Conservation (phyloP, 1,140 invertebrate species). For the Stegodyphus mimosarum region DNA sequence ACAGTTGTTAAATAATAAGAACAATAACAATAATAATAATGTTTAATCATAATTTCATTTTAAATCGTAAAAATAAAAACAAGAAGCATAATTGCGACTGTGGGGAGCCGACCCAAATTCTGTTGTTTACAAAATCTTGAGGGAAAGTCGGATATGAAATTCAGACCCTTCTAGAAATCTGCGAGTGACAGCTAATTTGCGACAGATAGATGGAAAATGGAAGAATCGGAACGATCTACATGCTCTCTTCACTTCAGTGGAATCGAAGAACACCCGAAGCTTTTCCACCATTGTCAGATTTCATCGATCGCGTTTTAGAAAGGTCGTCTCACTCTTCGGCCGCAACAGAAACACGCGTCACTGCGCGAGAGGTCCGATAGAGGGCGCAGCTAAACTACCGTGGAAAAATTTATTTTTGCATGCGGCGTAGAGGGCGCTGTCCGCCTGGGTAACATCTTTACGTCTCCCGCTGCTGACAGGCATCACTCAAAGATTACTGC, state of each 20-base stretch:
- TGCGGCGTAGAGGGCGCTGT: slow-evolving; percentile 58
- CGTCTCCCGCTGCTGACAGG: slow-evolving; percentile 59
- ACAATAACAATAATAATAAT: no score
- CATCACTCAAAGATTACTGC: slow-evolving; percentile 61
- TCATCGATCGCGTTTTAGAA: slow-evolving; percentile 41
- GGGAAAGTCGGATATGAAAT: no score
- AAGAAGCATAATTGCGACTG: no score
- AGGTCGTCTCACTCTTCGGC: neutral
- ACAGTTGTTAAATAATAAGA: no score
- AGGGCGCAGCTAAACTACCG: slow-evolving; percentile 19
- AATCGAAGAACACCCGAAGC: neutral
- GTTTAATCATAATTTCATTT: no score
- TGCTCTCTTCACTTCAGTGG: slow-evolving; percentile 8
- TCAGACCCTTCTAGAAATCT: neutral
- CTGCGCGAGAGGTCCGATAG: slow-evolving; percentile 28
- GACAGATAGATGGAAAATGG: slow-evolving; percentile 27
- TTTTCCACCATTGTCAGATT: slow-evolving; percentile 48
- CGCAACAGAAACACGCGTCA: slow-evolving; percentile 49
- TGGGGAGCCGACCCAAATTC: no score
- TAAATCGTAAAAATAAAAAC: no score
- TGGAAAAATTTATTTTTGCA: slow-evolving; percentile 56
- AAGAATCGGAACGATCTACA: neutral
- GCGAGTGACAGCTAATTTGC: slow-evolving; percentile 47
- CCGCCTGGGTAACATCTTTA: slow-evolving; percentile 58
- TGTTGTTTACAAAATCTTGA: no score